phyloP scores from a whole-genome alignment of 2,888 invertebrate genomes.

The Diabrotica balteata region DNA sequence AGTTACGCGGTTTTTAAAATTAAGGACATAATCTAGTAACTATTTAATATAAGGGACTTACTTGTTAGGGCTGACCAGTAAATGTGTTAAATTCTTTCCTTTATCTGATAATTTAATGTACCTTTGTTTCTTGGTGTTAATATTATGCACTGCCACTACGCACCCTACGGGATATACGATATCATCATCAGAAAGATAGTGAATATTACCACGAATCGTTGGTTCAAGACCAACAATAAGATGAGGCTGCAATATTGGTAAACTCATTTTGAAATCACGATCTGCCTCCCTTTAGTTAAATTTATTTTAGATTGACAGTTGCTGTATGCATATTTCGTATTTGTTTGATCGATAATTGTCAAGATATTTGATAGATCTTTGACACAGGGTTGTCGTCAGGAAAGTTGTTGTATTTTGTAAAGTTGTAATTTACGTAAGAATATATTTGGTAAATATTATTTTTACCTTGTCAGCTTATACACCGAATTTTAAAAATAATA shows the following conservation, averaged over 20 bases:
- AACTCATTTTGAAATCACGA: constrained; percentile 28
- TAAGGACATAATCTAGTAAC: neutral
- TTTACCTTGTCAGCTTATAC: too few species aligned
- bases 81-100: constrained; percentile 68
- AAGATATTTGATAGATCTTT: neutral
- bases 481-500: too few species aligned
- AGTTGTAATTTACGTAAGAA: too few species aligned
- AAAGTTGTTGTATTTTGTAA: too few species aligned
- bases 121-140: constrained; percentile 74
- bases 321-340: neutral
- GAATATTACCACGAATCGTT: constrained; percentile 72
- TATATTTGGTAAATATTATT: too few species aligned
- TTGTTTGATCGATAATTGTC: constrained; percentile 11
- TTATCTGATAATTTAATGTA: constrained; percentile 75
- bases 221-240: constrained; percentile 72
- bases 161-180: constrained; percentile 83
- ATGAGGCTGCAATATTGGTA: constrained; percentile 67
- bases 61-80: constrained; percentile 74
- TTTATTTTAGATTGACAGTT: constrained; percentile 1
- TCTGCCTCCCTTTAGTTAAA: too few species aligned
- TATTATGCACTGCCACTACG: constrained; percentile 77
- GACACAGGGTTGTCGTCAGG: neutral
- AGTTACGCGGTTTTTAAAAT: too few species aligned
- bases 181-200: constrained; percentile 76
- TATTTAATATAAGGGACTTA: constrained; percentile 53